Evolutionary conservation across 1,140 invertebrate species (phyloP).

Genomic region (Scylla paramamosain): DNA sequence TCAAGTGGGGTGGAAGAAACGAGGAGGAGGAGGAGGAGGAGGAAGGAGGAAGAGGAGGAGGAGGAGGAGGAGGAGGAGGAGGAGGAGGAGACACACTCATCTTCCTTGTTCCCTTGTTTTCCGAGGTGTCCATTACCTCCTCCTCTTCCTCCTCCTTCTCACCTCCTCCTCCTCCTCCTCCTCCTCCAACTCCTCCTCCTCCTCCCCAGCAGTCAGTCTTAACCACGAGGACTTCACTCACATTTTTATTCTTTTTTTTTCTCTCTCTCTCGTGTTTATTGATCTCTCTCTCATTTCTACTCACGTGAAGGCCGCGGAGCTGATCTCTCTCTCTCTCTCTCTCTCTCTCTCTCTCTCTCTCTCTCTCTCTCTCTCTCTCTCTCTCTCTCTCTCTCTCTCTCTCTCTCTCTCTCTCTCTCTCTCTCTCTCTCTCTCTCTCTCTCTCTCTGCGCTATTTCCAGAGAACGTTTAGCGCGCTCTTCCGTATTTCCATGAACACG

Average conservation of each 20-base stretch:
- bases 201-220: background rate
- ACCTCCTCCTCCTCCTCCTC: conserved; percentile 16
- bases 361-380: too few relatives aligned
- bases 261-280: background rate
- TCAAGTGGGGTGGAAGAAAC: background rate
- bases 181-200: background rate
- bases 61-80: background rate
- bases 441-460: too few relatives aligned
- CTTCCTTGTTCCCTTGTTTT: background rate
- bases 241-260: background rate
- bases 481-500: too few relatives aligned
- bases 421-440: too few relatives aligned
- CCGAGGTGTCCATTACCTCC: background rate
- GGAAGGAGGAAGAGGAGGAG: background rate
- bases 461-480: too few relatives aligned
- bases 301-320: too few relatives aligned
- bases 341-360: too few relatives aligned
- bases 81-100: background rate
- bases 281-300: background rate
- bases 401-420: too few relatives aligned
- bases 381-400: background rate
- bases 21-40: too few relatives aligned
- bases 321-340: background rate
- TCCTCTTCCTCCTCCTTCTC: background rate
- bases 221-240: background rate